Base-by-base conservation (phyloP, 2,797 vertebrate species). In the Tinamus major region DNA sequence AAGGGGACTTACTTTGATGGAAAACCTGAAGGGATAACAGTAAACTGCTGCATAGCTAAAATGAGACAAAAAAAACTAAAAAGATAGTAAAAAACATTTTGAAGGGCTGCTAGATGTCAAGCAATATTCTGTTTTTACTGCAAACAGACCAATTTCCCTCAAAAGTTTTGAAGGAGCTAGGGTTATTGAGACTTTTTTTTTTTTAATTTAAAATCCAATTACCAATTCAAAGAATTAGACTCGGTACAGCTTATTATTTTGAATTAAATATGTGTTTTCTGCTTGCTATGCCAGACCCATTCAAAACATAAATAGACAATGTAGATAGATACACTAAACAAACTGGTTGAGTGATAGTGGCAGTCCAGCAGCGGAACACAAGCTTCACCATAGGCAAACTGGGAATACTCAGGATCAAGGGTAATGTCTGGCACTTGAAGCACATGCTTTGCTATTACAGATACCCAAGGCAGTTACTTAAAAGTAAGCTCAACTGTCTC, bases 21-120 rank as follows among this genome's bases (percentile, higher is more conserved):
- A 67, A 85, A 81, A 72, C 69, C 19, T 74, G 35, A 89, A 81
- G 42, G 19, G 41, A 72, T 59, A 87, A 93, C 82, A 92, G 58
- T 42, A 6, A 84, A 76, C 33, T 27, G 19, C 26, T 75, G 27
- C 11, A 13, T 48, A 71, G 27, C 44, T 89, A 55, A 77, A 85
- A 76, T 59, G 39, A 48, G 42, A 72, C 17, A 76, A 85, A 87
- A 6, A 85, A 90, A 80, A 39, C 19, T 20, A 23, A 24, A 49
- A 49, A 49, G 4, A 8, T 10, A 62, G 8, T 16, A 72, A 76
- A 71, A 93, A 83, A 1, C 29, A 85, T 61, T 62, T 10, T 44
- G 27, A 1, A 80, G 72, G 33, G 49, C 91, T 33, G 5, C 3
- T 27, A 42, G n/a, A 69, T 80, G 41, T 72, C 46, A 48, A 78